phyloP scores from a whole-genome alignment of 2,797 vertebrate genomes.

The Phataginus tetradactyla region DNA sequence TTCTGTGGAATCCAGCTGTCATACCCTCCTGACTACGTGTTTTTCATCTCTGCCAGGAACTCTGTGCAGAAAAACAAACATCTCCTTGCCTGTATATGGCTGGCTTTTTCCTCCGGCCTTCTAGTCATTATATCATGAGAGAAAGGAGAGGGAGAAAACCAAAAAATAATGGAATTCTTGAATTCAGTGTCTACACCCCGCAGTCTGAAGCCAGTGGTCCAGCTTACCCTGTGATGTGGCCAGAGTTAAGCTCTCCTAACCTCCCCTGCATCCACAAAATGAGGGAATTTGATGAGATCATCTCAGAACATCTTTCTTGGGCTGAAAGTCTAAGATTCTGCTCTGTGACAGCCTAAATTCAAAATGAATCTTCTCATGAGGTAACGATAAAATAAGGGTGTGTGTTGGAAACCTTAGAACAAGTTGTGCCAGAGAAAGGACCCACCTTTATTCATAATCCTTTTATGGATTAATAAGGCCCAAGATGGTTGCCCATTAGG shows the following conservation, averaged over 20 bases:
- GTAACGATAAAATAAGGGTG: too few species aligned
- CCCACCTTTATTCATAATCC: neutral
- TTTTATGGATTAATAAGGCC: neutral
- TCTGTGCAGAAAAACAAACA: fast-evolving
- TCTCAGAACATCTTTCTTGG: neutral
- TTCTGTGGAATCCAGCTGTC: neutral
- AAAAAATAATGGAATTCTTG: too few species aligned
- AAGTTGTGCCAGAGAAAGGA: neutral
- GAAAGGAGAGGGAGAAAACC: neutral
- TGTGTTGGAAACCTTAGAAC: neutral
- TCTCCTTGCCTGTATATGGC: fast-evolving
- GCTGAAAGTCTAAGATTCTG: neutral
- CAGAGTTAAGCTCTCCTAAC: neutral
- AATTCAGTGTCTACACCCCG: neutral
- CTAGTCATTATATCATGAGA: too few species aligned
- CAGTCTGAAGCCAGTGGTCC: neutral
- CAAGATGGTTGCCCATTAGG: neutral
- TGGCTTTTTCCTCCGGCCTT: neutral
- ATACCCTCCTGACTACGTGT: neutral
- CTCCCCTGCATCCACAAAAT: neutral
- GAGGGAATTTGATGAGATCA: neutral
- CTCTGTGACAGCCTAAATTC: neutral
- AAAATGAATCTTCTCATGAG: neutral
- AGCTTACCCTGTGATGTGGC: neutral
- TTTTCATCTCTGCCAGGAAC: neutral